Conservation (phyloP, 2,888 invertebrate species). For the Clanis bilineata region DNA sequence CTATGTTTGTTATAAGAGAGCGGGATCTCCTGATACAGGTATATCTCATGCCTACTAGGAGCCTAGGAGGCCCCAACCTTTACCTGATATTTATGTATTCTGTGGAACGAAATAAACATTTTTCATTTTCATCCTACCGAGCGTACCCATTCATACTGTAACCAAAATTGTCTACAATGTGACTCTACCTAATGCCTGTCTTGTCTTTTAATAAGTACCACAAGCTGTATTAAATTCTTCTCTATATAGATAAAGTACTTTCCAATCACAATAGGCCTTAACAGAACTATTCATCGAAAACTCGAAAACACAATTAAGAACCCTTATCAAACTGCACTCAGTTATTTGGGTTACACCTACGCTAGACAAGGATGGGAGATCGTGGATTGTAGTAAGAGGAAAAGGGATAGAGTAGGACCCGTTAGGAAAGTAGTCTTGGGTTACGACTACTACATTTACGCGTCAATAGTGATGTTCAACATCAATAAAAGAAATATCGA, state of each 20-base stretch:
- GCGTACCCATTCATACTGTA: no score
- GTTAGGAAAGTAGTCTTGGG: constrained; percentile 67
- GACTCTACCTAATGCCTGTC: not conserved
- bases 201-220: not conserved
- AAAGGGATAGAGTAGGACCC: constrained; percentile 53
- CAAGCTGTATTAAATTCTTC: not conserved
- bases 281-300: constrained; percentile 20
- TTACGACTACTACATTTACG: constrained; percentile 73
- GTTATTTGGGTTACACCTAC: constrained; percentile 66
- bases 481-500: constrained; percentile 26
- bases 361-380: constrained; percentile 48
- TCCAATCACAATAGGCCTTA: constrained; percentile 9
- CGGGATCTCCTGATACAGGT: no score
- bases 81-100: no score
- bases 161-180: no score
- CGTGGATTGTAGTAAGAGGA: constrained; percentile 27
- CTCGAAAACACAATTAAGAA: constrained; percentile 28
- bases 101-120: no score
- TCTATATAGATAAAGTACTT: not conserved
- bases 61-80: no score
- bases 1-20: no score
- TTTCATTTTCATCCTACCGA: no score
- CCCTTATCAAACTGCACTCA: constrained; percentile 32
- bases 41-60: no score
- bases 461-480: constrained; percentile 53